These are phyloP conservation scores for Lateolabrax maculatus DNA, from an alignment of 2,797 vertebrate genomes.

Conservation along the genomic window DNA sequence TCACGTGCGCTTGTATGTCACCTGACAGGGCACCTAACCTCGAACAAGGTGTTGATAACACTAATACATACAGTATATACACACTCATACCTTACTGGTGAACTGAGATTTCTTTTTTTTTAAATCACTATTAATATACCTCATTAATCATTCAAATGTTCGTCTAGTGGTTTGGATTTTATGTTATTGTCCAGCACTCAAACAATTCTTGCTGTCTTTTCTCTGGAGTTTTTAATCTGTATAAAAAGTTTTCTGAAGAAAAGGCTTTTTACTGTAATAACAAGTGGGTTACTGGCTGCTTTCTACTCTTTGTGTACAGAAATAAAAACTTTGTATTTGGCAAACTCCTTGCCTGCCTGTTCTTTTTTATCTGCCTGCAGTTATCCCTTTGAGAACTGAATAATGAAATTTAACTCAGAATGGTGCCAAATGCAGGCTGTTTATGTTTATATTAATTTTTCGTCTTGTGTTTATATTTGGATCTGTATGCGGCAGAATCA, in stretches of 20 bases:
- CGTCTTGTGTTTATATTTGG: conserved; percentile 63
- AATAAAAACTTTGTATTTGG: conserved; percentile 93
- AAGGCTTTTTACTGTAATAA: conserved; percentile 86
- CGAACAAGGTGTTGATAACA: conserved; percentile 41
- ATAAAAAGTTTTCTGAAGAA: conserved; percentile 82
- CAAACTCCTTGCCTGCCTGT: conserved; percentile 67
- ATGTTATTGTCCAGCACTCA: conserved; percentile 64
- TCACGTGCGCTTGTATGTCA: conserved; percentile 38
- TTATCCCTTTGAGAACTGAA: conserved; percentile 55
- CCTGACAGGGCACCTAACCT: conserved; percentile 62
- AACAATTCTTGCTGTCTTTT: conserved; percentile 69
- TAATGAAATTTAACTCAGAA: conserved; percentile 46
- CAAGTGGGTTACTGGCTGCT: conserved; percentile 84
- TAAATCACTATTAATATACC: conserved; percentile 74
- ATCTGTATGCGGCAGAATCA: conserved; percentile 42
- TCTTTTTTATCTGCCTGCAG: conserved; percentile 40
- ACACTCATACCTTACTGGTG: conserved; percentile 43
- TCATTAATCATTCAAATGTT: conserved; percentile 69
- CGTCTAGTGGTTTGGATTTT: conserved; percentile 61
- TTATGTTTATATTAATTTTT: conserved; percentile 47
- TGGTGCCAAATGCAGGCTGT: conserved; percentile 29
- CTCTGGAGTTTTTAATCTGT: conserved; percentile 83
- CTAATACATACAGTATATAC: conserved; percentile 33
- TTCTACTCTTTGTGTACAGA: conserved; percentile 90
- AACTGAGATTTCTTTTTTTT: conserved; percentile 34